phyloP scores from a whole-genome alignment of 2,888 invertebrate genomes.

The Agrilus cyanescens region DNA sequence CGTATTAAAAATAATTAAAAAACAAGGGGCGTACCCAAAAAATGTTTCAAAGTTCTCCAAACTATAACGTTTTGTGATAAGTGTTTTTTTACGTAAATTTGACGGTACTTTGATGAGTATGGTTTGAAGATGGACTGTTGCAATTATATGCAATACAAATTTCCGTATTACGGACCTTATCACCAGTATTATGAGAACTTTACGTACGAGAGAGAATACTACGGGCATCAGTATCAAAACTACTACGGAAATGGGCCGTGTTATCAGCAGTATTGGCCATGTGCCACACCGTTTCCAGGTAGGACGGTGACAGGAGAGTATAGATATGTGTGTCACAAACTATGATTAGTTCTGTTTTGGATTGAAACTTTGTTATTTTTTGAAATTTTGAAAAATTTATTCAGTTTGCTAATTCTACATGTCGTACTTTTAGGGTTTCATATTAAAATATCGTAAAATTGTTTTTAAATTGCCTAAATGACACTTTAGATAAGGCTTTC shows the following conservation, averaged over 20 bases:
- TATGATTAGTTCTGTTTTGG: constrained; percentile 6
- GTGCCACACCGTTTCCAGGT: constrained; percentile 29
- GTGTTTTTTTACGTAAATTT: too few relatives aligned
- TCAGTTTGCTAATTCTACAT: too few relatives aligned
- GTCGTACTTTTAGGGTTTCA: too few relatives aligned
- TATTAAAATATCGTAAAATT: too few relatives aligned
- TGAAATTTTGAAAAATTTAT: too few relatives aligned
- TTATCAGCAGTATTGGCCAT: constrained; percentile 31
- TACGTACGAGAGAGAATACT: constrained; percentile 26
- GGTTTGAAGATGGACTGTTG: constrained; percentile 30
- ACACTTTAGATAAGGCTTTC: too few relatives aligned
- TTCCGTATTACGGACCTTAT: constrained; percentile 26
- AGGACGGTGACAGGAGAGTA: constrained; percentile 8
- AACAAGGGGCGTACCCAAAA: too few relatives aligned
- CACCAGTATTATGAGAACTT: constrained; percentile 27
- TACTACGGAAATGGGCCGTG: constrained; percentile 25
- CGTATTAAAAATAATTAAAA: too few relatives aligned
- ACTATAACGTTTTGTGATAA: too few relatives aligned
- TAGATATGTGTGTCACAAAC: constrained; percentile 13
- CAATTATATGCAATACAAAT: constrained; percentile 33
- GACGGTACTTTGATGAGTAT: too few relatives aligned
- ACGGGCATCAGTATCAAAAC: constrained; percentile 27
- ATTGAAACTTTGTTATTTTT: not conserved
- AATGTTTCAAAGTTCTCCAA: too few relatives aligned
- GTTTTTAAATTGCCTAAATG: too few relatives aligned